These are phyloP conservation scores for Iphiclides podalirius DNA, from an alignment of 2,888 invertebrate genomes.

Conservation along the genomic window DNA sequence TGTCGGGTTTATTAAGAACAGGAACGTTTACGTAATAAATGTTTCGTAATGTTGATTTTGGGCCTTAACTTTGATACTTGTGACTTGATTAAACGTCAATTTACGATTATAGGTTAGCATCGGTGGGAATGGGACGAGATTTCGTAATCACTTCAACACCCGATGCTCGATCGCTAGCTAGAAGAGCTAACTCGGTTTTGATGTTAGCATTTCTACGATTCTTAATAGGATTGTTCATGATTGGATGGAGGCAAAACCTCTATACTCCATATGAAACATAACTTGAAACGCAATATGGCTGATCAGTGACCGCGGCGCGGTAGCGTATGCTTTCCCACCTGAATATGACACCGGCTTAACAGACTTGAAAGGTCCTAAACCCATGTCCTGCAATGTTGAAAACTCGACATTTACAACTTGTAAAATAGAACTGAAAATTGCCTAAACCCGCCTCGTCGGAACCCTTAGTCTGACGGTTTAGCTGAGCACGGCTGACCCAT, in stretches of 20 bases:
- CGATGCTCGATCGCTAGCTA: no score
- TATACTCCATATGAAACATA: conserved; percentile 66
- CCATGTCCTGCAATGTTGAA: conserved; percentile 35
- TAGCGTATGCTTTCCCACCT: conserved; percentile 78
- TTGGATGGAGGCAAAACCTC: conserved; percentile 49
- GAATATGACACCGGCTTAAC: conserved; percentile 68
- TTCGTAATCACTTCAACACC: no score
- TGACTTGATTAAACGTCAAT: conserved; percentile 21
- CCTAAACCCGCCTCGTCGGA: conserved; percentile 38
- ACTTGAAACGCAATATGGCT: conserved; percentile 70
- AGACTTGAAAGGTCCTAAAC: conserved; percentile 53
- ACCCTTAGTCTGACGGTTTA: conserved; percentile 69
- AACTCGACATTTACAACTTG: conserved; percentile 46
- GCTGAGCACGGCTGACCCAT: conserved; percentile 76
- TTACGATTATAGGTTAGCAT: conserved; percentile 19
- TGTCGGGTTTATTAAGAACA: conserved; percentile 30
- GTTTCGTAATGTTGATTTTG: conserved; percentile 35
- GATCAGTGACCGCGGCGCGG: conserved; percentile 73
- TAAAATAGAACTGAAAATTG: conserved; percentile 59
- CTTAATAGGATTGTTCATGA: conserved; percentile 30
- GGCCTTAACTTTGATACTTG: conserved; percentile 15
- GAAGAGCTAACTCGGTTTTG: no score
- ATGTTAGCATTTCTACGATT: no score
- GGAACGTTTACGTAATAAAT: conserved; percentile 35
- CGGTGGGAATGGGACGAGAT: conserved; percentile 9